Conservation (phyloP, 2,888 invertebrate species). For the Thera obeliscata region DNA sequence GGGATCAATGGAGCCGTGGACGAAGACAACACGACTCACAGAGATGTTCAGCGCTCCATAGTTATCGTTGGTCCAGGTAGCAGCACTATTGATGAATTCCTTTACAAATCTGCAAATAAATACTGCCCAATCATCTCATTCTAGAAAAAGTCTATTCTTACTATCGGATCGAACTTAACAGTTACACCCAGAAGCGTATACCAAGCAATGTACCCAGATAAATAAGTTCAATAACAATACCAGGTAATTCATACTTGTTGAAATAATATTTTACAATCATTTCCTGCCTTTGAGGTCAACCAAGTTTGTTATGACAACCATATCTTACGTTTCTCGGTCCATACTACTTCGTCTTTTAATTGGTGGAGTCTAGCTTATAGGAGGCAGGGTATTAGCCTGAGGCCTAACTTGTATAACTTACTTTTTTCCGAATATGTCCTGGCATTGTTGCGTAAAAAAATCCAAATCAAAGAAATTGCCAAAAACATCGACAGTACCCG, state of each 20-base stretch:
- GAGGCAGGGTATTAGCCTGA: too few relatives aligned
- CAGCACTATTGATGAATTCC: constrained; percentile 85
- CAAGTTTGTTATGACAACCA: too few relatives aligned
- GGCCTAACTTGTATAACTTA: constrained; percentile 58
- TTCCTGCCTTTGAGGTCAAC: too few relatives aligned
- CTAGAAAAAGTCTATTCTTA: background rate
- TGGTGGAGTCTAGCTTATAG: too few relatives aligned
- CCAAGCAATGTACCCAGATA: too few relatives aligned
- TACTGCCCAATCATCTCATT: too few relatives aligned
- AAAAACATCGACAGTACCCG: constrained; percentile 87
- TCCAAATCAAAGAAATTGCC: constrained; percentile 90
- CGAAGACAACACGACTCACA: constrained; percentile 90
- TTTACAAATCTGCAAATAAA: constrained; percentile 81
- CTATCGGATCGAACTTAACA: background rate
- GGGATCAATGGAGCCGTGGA: constrained; percentile 95
- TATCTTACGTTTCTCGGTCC: too few relatives aligned
- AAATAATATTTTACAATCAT: too few relatives aligned
- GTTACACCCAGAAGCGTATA: too few relatives aligned
- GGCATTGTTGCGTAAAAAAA: constrained; percentile 92
- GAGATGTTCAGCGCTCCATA: constrained; percentile 91
- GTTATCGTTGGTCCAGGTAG: constrained; percentile 89
- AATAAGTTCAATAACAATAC: too few relatives aligned
- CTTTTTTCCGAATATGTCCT: constrained; percentile 92
- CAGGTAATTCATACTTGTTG: too few relatives aligned
- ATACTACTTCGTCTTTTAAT: too few relatives aligned